A percentile compares a stretch with the other conserved stretches of the same genome.
These are phyloP conservation scores for Chrysaora quinquecirrha DNA, from an alignment of 30 jellyfish, hydroid and myxozoan species.

Conservation along the genomic window DNA sequence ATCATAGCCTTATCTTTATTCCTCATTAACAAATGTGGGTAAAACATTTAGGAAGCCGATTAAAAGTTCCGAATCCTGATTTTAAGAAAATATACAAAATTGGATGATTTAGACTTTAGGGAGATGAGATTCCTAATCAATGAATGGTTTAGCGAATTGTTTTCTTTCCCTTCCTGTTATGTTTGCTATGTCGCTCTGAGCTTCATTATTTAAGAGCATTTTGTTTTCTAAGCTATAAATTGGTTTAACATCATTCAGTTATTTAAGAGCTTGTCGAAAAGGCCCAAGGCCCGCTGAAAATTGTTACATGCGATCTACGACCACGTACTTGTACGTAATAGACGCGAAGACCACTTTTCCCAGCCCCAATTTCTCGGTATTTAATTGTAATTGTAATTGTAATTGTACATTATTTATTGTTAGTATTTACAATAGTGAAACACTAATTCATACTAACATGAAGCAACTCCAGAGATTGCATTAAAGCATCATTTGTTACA, in stretches of 20 bases:
- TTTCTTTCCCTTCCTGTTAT: background rate
- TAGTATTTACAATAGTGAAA: no score
- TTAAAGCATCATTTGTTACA: no score
- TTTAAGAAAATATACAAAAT: background rate
- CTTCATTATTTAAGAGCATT: background rate
- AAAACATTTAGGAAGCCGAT: slow-evolving; percentile 9
- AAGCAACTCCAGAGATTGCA: no score
- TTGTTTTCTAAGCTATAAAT: background rate
- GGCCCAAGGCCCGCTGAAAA: slow-evolving; percentile 8
- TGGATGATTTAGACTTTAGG: background rate
- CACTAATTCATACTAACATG: no score
- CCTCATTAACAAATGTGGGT: background rate
- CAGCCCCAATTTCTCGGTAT: no score
- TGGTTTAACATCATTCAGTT: background rate
- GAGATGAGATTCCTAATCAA: background rate
- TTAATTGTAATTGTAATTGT: no score
- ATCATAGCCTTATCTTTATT: background rate
- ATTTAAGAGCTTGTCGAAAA: background rate
- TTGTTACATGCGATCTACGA: no score
- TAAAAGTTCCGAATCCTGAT: slow-evolving; percentile 7
- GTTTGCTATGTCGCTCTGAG: background rate
- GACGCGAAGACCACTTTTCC: no score
- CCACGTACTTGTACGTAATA: no score
- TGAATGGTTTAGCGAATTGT: background rate
- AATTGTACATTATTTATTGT: no score